Evolutionary conservation across 35 echinoderm and acorn worm genomes (phyloP).

Genomic region (Lytechinus pictus): DNA sequence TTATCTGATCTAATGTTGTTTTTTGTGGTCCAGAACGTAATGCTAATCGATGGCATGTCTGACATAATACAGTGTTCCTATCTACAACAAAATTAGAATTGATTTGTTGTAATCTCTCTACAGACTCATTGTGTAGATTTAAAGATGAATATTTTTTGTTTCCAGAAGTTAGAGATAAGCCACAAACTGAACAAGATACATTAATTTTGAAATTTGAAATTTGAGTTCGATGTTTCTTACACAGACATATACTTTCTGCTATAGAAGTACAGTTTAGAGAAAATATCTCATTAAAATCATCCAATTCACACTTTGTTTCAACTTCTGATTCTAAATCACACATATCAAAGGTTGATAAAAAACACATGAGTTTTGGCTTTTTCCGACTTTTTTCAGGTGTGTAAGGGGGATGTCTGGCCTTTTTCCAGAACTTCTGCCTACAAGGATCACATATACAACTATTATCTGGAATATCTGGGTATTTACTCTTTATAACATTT

Average conservation of each 20-base stretch:
- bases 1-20: background rate
- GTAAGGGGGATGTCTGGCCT: background rate
- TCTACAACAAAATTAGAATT: background rate
- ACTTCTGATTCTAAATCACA: background rate
- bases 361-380: background rate
- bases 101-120: background rate
- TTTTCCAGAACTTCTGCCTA: background rate
- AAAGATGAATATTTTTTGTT: background rate
- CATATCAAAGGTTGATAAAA: background rate
- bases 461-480: background rate
- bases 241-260: background rate
- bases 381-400: background rate
- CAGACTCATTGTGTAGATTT: too few relatives aligned
- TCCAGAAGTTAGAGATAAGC: background rate
- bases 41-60: background rate
- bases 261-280: too few relatives aligned
- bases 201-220: background rate
- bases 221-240: constrained; percentile 22
- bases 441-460: constrained; percentile 24
- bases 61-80: background rate
- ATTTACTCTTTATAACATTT: background rate
- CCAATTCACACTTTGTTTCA: too few relatives aligned
- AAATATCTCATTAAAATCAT: too few relatives aligned
- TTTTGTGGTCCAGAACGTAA: background rate
- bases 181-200: background rate